Percentiles rank a stretch among this genome's conserved stretches.
Conservation (phyloP, 2,797 vertebrate species). For the Sebastiscus albofasciatus region DNA sequence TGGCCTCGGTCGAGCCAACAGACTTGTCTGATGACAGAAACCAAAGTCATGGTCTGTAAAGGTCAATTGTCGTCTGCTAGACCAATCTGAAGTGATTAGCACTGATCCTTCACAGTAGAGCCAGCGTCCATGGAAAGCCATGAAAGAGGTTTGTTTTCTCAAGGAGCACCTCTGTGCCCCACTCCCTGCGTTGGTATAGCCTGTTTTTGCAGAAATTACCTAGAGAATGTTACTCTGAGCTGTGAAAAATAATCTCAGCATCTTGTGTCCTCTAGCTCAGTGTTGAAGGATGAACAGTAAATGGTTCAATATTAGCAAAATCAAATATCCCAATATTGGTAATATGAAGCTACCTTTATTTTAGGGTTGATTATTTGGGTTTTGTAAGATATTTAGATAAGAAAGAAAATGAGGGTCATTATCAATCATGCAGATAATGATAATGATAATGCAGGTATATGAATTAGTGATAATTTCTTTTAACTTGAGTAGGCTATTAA, state of each 20-base stretch:
- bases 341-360: neutral
- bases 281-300: neutral
- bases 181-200: neutral
- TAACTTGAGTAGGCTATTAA: neutral
- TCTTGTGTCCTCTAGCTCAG: neutral
- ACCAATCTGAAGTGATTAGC: constrained; percentile 13
- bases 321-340: neutral
- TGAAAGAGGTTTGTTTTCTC: constrained; percentile 53
- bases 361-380: neutral
- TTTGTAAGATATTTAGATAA: neutral
- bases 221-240: neutral
- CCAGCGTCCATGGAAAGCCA: constrained; percentile 16
- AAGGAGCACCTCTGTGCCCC: constrained; percentile 25
- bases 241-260: constrained; percentile 1
- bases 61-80: constrained; percentile 30
- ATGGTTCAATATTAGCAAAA: neutral
- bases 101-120: constrained; percentile 9
- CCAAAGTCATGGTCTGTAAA: neutral
- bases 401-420: neutral
- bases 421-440: neutral
- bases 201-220: constrained; percentile 29
- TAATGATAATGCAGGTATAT: neutral
- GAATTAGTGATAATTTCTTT: neutral
- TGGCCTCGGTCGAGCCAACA: constrained; percentile 5
- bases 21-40: constrained; percentile 13